A percentile compares a stretch with the other conserved stretches of the same genome.
Evolutionary conservation across 2,113 vertebrate genomes (phyloP).

Genomic region (Rhabdomys dilectus): DNA sequence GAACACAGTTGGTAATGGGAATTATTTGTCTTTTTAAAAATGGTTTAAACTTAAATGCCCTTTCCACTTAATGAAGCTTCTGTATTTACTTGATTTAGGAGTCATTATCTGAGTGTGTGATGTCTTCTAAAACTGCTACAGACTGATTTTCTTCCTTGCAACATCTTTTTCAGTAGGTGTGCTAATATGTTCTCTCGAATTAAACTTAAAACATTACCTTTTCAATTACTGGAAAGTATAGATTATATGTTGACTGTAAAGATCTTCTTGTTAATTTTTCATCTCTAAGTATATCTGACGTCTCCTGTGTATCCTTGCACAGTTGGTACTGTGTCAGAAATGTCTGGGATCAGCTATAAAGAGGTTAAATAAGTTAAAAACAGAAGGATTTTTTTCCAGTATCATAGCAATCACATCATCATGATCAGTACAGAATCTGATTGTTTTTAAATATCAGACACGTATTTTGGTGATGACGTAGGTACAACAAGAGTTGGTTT

Average conservation of each 20-base stretch:
- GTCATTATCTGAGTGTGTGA: conserved; percentile 63
- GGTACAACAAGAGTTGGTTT: background rate
- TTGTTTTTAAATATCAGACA: background rate
- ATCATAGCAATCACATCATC: background rate
- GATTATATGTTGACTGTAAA: background rate
- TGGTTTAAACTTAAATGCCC: conserved; percentile 17
- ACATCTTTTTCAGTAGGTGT: background rate
- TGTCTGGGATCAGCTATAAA: background rate
- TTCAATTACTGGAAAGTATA: background rate
- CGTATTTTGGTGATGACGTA: background rate
- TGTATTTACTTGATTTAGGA: conserved; percentile 56
- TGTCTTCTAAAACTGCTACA: conserved; percentile 64
- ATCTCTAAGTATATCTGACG: background rate
- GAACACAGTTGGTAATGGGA: background rate
- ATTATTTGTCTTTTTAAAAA: conserved; percentile 30
- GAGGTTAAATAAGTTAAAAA: background rate
- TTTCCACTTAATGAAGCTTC: conserved; percentile 67
- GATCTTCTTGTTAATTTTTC: background rate
- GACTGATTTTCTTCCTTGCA: background rate
- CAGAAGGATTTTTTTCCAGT: background rate
- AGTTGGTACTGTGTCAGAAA: background rate
- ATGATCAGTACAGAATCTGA: background rate
- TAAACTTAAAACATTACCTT: conserved; percentile 2
- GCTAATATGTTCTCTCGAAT: background rate
- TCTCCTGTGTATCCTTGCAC: background rate